Conservation (phyloP, 2,888 invertebrate genomes). For the Oegoconia quadripuncta region DNA sequence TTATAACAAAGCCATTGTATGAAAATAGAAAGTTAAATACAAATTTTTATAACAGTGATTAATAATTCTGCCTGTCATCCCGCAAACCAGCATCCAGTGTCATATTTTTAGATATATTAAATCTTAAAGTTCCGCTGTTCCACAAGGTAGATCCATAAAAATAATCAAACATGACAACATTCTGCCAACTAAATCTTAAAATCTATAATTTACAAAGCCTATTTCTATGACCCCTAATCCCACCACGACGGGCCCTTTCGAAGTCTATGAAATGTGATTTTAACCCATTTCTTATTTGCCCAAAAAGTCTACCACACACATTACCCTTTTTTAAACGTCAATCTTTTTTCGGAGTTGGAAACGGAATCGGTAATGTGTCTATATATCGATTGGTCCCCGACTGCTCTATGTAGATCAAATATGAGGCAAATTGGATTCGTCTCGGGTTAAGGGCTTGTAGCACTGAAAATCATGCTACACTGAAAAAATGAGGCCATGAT, state of each 20-base stretch:
- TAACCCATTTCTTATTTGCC: not conserved
- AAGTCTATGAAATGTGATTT: not conserved
- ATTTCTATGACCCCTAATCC: too few relatives aligned
- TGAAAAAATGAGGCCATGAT: too few relatives aligned
- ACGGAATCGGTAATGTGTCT: slow-evolving; percentile 53
- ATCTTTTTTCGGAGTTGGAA: slow-evolving; percentile 32
- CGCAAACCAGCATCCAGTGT: not conserved
- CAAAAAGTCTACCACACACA: not conserved
- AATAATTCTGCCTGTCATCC: slow-evolving; percentile 1
- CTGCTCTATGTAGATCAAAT: slow-evolving; percentile 50
- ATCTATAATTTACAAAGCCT: too few relatives aligned
- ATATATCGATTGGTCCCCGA: slow-evolving; percentile 37
- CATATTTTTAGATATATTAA: not conserved
- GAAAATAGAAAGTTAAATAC: slow-evolving; percentile 15
- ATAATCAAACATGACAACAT: too few relatives aligned
- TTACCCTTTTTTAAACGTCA: slow-evolving; percentile 6
- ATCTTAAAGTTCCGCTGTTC: too few relatives aligned
- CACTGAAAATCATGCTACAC: not conserved
- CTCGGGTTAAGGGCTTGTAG: not conserved
- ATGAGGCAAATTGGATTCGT: slow-evolving; percentile 43
- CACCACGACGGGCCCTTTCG: too few relatives aligned
- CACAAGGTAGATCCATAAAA: too few relatives aligned
- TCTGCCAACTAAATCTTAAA: too few relatives aligned
- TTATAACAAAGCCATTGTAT: slow-evolving; percentile 37
- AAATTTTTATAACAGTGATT: slow-evolving; percentile 5